Evolutionary conservation across 2,797 vertebrate species (phyloP), one percentile per base, ranked within the genome.

Genomic region (Peromyscus nudipes): DNA sequence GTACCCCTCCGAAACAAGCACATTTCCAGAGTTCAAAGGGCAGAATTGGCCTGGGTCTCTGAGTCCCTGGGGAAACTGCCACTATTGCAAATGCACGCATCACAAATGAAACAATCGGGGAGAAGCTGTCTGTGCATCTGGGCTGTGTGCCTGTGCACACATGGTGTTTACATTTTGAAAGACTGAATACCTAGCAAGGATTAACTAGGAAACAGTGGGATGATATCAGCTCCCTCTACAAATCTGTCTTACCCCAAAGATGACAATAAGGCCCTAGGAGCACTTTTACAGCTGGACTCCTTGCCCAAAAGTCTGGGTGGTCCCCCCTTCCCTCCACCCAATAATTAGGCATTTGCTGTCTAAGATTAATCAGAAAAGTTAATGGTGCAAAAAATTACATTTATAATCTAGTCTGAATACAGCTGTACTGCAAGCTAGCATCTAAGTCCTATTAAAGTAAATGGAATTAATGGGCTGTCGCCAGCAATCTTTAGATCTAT

Each of bases 381-480:
- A 99, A 99, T 99, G 98, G 98, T 98, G 99, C 98, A 98, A 98
- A 99, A 99, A 99, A 98, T 99, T 98, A 99, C 98, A 99, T 99
- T 99, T 98, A 98, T 98, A 98, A 98, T 98, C 98, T 98, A 99
- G 97, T 98, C 98, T 98, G 98, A 99, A 99, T 99, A 98, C 99
- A 99, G 97, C 97, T 98, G 98, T 99, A 98, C 98, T 98, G 93
- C 98, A 99, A 98, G 98, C 98, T 98, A 98, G 98, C 98, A 98
- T 98, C 99, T 98, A 98, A 97, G 98, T 99, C 99, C 99, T 99
- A 99, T 99, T 99, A 99, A 98, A 98, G 98, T 99, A 99, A 99
- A 99, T 99, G 99, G 99, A 99, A 99, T 99, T 99, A 99, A 99
- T 99, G 99, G 99, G 98, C 99, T 99, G 99, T 99, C 99, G 98